These are phyloP conservation scores for Brevimyrus niger DNA, from an alignment of 2,113 vertebrate species.

Conservation along the genomic window DNA sequence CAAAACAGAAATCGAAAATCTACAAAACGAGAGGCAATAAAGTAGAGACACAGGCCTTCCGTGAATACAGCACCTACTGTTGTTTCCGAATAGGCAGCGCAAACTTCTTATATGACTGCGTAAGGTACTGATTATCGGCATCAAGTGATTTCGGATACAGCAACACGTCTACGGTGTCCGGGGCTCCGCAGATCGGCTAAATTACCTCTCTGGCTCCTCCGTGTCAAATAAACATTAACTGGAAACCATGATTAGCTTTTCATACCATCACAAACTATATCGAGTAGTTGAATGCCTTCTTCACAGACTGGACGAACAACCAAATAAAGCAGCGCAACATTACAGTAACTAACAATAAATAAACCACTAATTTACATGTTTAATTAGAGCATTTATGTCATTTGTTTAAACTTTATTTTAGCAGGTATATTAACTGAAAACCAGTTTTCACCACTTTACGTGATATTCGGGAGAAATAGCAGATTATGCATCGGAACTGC, in stretches of 20 bases:
- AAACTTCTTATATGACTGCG: neutral
- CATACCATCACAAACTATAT: neutral
- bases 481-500: too few relatives aligned
- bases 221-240: neutral
- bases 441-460: too few relatives aligned
- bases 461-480: too few relatives aligned
- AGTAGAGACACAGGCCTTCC: too few relatives aligned
- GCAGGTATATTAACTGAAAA: too few relatives aligned
- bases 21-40: neutral
- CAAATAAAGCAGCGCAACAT: too few relatives aligned
- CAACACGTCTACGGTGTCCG: neutral
- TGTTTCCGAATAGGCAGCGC: neutral
- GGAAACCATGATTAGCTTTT: neutral
- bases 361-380: too few relatives aligned
- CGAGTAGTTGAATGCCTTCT: too few relatives aligned
- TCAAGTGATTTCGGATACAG: neutral
- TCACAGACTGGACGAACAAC: too few relatives aligned
- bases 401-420: too few relatives aligned
- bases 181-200: neutral
- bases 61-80: neutral
- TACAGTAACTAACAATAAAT: too few relatives aligned
- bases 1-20: neutral
- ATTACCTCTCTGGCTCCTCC: neutral
- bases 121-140: neutral
- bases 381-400: too few relatives aligned